Conservation (phyloP, 2,797 vertebrate species). For the Borostomias antarcticus region DNA sequence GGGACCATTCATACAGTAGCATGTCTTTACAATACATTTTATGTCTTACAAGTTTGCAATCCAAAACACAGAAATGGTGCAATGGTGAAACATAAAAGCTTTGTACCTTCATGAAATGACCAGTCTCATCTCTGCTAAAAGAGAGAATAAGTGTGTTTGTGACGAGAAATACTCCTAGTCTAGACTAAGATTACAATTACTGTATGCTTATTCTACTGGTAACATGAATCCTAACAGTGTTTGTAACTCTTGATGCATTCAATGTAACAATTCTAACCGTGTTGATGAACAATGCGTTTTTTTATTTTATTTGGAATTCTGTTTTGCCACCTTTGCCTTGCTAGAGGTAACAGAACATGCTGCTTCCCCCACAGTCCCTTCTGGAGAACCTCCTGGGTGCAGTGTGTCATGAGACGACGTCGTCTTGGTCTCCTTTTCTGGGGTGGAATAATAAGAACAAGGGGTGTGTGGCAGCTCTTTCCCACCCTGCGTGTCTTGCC, state of each 20-base stretch:
- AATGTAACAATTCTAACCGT: constrained; percentile 4
- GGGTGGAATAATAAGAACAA: not conserved
- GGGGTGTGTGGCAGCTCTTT: not conserved
- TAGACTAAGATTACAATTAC: not conserved
- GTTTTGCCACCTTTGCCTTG: constrained; percentile 19
- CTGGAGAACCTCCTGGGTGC: constrained; percentile 1
- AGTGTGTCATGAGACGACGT: constrained; percentile 18
- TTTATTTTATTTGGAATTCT: not conserved
- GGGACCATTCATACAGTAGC: not conserved
- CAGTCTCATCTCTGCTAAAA: not conserved
- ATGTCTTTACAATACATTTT: not conserved
- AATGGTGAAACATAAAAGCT: not conserved
- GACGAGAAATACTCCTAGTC: not conserved
- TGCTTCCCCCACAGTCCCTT: not conserved
- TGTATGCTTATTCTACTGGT: constrained; percentile 5
- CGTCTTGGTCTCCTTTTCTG: constrained; percentile 8
- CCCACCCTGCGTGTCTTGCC: not conserved
- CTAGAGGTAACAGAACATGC: not conserved
- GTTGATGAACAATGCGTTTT: not conserved
- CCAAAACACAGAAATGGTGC: not conserved
- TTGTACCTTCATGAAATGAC: not conserved
- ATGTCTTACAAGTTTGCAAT: not conserved
- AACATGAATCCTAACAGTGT: not conserved
- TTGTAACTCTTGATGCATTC: not conserved
- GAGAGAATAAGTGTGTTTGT: not conserved